A percentile compares a stretch with the other conserved stretches of the same genome.
These are phyloP conservation scores for Hydroisotoma schaefferi DNA, from an alignment of 2,888 invertebrate species.

Conservation along the genomic window DNA sequence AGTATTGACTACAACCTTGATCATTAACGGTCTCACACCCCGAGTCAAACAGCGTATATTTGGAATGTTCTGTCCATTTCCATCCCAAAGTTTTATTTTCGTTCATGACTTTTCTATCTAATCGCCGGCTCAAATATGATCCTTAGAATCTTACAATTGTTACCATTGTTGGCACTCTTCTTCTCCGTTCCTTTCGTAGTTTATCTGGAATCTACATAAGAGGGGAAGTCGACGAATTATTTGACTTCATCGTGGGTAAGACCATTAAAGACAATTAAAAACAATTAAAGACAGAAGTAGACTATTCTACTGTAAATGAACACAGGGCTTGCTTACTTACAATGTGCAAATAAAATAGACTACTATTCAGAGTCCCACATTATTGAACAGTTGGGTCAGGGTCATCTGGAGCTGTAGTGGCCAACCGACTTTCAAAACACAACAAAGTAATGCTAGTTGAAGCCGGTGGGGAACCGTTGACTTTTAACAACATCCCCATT, in stretches of 20 bases:
- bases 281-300: background rate
- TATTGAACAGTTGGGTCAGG: constrained; percentile 43
- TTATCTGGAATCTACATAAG: constrained; percentile 8
- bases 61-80: background rate
- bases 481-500: constrained; percentile 31
- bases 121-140: too few species aligned
- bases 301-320: background rate
- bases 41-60: too few species aligned
- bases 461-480: constrained; percentile 40
- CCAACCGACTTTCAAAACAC: constrained; percentile 39
- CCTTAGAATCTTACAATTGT: background rate
- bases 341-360: background rate
- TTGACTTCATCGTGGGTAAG: constrained; percentile 42
- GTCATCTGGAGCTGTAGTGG: constrained; percentile 33
- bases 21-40: background rate
- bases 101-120: too few species aligned
- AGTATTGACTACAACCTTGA: background rate
- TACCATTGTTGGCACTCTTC: background rate
- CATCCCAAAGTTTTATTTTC: background rate
- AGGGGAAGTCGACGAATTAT: constrained; percentile 7
- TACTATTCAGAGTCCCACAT: too few species aligned
- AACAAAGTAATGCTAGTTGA: constrained; percentile 31
- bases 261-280: too few species aligned
- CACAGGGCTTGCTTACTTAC: background rate
- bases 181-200: constrained; percentile 10